A percentile compares a stretch with the other conserved stretches of the same genome.
Evolutionary conservation across 2,888 invertebrate species (phyloP).

Genomic region (Drosophila peninsularis): DNA sequence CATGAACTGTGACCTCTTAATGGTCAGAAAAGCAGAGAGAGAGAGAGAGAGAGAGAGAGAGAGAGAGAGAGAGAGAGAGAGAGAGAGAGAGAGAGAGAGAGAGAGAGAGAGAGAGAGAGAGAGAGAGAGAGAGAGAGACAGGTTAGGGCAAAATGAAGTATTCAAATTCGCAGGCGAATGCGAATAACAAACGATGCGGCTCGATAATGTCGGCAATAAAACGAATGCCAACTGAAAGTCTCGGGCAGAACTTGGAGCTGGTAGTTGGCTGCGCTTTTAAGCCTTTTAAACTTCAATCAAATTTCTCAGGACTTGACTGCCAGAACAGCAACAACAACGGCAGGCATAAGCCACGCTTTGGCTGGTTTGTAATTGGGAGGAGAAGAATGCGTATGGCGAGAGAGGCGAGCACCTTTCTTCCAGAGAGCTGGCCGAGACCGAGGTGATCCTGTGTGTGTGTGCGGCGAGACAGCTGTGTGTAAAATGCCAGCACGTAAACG

Average conservation of each 20-base stretch:
- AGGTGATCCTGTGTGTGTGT: slow-evolving; percentile 20
- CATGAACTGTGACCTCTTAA: slow-evolving; percentile 66
- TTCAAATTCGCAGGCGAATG: slow-evolving; percentile 69
- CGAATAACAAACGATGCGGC: slow-evolving; percentile 48
- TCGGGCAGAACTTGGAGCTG: slow-evolving; percentile 53
- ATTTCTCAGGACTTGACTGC: slow-evolving; percentile 71
- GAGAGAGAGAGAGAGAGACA: neutral
- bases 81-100: neutral
- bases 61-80: neutral
- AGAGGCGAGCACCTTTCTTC: slow-evolving; percentile 53
- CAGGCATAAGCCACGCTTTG: slow-evolving; percentile 59
- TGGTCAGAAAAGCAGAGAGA: slow-evolving; percentile 20
- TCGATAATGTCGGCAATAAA: slow-evolving; percentile 78
- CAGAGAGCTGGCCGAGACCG: slow-evolving; percentile 10
- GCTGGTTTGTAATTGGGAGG: slow-evolving; percentile 65
- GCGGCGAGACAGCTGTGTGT: slow-evolving; percentile 33
- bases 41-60: neutral
- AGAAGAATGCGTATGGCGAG: slow-evolving; percentile 64
- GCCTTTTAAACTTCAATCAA: slow-evolving; percentile 78
- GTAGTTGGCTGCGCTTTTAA: slow-evolving; percentile 75
- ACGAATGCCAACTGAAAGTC: slow-evolving; percentile 75
- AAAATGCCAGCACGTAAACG: slow-evolving; percentile 78
- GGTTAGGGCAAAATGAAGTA: slow-evolving; percentile 54
- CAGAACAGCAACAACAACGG: slow-evolving; percentile 22
- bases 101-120: neutral